Base-by-base conservation (phyloP, 1,140 invertebrate species). In the Chionoecetes opilio region DNA sequence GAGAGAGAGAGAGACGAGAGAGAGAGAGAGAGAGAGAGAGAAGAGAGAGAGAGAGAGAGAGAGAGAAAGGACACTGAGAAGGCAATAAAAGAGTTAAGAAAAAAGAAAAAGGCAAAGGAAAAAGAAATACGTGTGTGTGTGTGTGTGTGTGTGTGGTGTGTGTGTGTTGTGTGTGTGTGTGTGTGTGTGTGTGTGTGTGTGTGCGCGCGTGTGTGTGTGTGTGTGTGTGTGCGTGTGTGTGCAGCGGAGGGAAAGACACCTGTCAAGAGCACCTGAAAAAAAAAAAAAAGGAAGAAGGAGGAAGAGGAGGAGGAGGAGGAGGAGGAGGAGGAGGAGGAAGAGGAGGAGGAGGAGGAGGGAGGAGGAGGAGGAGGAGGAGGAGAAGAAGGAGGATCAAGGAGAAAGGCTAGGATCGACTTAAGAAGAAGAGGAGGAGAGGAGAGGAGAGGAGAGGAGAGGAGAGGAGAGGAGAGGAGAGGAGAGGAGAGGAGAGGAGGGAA, bases 171-270 rank as follows among this genome's bases (percentile, higher is more conserved):
- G 29, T 35, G 17, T 8, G 29, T n/a, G 37, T 2, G 37, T 14
- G 3, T 34, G 38, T 88, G 38, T 34, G 1, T 88, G 2, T 32
- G 38, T 88, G 21, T 34, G 21, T 32, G 38, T 34, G 38, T 35
- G 41, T 88, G 41, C 37, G 41, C 37, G 86, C 37, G 86, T 88
- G 86, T 88, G 86, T 88, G 86, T 89, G 35, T 89, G 87, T 89
- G 87, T 89, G 87, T 89, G 87, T 88, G 87, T 88, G 87, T 88
- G 34, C 38, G 87, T 35, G 87, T 88, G 87, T 88, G 87, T 88
- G 87, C 21, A 46, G 1, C 0, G 31, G 34, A 37, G 32, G 31
- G 34, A 87, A 35, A 21, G 14, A 34, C 32, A 37, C 86, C 86
- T 87, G 34, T 87, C 86, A 87, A 9, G 14, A 8, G 17, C 38